Percentiles rank a stretch among this genome's conserved stretches.
Conservation (phyloP, 2,888 invertebrate species). For the Callyntrura guangdongensis region DNA sequence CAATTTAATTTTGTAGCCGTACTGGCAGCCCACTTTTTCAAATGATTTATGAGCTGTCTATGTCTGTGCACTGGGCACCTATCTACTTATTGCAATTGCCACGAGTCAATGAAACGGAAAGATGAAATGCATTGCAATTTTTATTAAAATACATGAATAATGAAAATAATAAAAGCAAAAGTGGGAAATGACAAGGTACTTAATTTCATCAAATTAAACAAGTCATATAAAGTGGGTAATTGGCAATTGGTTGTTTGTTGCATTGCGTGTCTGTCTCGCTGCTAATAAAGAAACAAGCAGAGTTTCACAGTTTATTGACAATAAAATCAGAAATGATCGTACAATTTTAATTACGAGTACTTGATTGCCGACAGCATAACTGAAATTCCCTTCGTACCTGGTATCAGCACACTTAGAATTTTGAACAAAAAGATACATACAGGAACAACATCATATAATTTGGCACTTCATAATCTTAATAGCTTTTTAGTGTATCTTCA, state of each 20-base stretch:
- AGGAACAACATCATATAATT: not conserved
- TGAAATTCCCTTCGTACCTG: no score
- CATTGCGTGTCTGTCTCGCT: not conserved
- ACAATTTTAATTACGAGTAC: no score
- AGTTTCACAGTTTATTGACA: not conserved
- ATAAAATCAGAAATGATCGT: not conserved
- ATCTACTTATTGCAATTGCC: not conserved
- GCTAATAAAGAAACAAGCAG: no score
- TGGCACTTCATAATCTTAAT: not conserved
- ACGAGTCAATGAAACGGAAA: not conserved
- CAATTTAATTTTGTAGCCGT: not conserved
- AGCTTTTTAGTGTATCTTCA: not conserved
- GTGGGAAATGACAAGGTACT: not conserved
- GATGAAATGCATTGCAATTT: not conserved
- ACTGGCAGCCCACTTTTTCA: conserved; percentile 2
- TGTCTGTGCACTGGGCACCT: not conserved
- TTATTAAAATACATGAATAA: not conserved
- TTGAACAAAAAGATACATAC: not conserved
- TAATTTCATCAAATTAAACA: no score
- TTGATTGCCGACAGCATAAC: no score
- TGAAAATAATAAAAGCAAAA: not conserved
- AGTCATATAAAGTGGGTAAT: no score
- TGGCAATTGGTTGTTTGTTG: not conserved
- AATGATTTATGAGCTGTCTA: conserved; percentile 3
- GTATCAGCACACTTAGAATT: no score